Base-by-base conservation (phyloP, 1,140 invertebrate species). In the Macrotrachela quadricornifera region DNA sequence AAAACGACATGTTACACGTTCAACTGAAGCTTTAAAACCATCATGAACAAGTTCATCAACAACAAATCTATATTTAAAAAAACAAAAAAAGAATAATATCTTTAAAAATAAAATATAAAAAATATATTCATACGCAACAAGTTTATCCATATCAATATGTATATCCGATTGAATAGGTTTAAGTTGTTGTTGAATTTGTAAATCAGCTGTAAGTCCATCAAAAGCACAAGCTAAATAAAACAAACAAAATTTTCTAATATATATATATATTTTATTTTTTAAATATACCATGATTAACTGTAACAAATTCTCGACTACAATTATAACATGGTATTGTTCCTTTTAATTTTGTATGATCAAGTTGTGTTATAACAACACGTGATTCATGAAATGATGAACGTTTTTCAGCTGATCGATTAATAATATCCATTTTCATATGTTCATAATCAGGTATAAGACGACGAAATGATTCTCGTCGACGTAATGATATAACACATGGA, bases 251-350 rank as follows among this genome's bases (percentile, higher is more conserved):
- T 4, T 30, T 2, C 8, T 4, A 30, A 30, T 2, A 30, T 4
- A 8, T 4, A 30, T 30, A 30, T 8, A n/a, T n/a, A n/a, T 30
- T 8, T 30, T 30, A 30, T 30, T 30, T 30, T 30, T 4, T 30
- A 4, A 30, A 30, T 8, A 30, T 30, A 30, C 21, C 21, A 21
- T 55, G 54, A 51, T 50, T 50, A 36, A 55, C 54, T 17, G 41
- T 39, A 10, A 55, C 54, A 42, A 55, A 46, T 37, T 55, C 54
- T 46, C 54, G 45, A 2, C 40, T 50, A 51, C 54, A 55, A 42
- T 55, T 55, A 48, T 50, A 55, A 46, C 54, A 55, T 46, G 49
- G 48, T 36, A 55, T 55, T 18, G 41, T 43, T 14, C 54, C 54
- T 47, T 50, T 50, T 16, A 55, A 21, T 42, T 46, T 44, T 1